phyloP scores from a whole-genome alignment of 2,888 invertebrate species.

The Parnassius smintheus region DNA sequence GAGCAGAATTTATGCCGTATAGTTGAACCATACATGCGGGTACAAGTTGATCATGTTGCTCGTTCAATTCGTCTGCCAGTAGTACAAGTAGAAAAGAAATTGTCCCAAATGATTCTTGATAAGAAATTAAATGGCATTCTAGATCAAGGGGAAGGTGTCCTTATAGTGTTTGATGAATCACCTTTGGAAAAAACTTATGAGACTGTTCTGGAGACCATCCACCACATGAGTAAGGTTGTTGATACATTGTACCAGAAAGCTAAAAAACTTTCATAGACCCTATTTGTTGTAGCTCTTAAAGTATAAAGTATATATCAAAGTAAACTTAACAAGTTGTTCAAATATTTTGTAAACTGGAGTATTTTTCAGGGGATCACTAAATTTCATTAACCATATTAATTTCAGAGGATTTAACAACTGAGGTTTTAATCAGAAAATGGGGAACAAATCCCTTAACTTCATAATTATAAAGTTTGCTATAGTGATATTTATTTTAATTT shows the following conservation, averaged over 20 bases:
- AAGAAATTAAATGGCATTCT: slow-evolving; percentile 98
- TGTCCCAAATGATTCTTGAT: slow-evolving; percentile 99
- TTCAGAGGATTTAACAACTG: slow-evolving; percentile 33
- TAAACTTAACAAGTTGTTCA: slow-evolving; percentile 71
- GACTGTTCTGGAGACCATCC: slow-evolving; percentile 97
- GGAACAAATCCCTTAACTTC: slow-evolving; percentile 5
- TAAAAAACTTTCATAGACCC: slow-evolving; percentile 94
- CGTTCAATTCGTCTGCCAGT: slow-evolving; percentile 94
- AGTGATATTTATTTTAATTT: slow-evolving; percentile 26
- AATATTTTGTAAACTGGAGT: slow-evolving; percentile 60
- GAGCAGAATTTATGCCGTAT: slow-evolving; percentile 99
- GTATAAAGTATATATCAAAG: slow-evolving; percentile 61
- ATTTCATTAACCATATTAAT: slow-evolving; percentile 43
- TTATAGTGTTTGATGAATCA: slow-evolving; percentile 98
- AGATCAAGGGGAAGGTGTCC: slow-evolving; percentile 98
- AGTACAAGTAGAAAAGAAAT: slow-evolving; percentile 96
- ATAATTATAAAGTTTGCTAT: slow-evolving; percentile 21
- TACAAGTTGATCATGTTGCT: slow-evolving; percentile 96
- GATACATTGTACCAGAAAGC: slow-evolving; percentile 99
- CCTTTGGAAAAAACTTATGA: slow-evolving; percentile 98
- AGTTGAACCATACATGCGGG: slow-evolving; percentile 98
- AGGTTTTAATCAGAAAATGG: slow-evolving; percentile 19
- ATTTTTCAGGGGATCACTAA: slow-evolving; percentile 65
- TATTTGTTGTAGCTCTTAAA: slow-evolving; percentile 75
- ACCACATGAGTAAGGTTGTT: slow-evolving; percentile 99